Evolutionary conservation across 2,888 invertebrate genomes (phyloP).

Genomic region (Trypoxylon attenuatum): DNA sequence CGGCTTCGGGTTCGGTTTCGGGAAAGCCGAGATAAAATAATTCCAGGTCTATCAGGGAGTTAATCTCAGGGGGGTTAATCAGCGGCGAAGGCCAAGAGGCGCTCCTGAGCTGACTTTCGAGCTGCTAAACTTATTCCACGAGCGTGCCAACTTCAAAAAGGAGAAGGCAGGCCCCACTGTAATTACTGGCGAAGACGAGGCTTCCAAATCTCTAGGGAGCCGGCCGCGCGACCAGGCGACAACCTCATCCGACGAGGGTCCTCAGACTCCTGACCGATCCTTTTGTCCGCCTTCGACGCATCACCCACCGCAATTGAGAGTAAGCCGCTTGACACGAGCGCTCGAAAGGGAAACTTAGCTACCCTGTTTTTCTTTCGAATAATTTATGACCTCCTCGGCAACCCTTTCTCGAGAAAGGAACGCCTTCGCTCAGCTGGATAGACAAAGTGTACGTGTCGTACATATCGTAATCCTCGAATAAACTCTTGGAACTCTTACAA

Average conservation of each 20-base stretch:
- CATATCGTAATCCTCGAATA: too few relatives aligned
- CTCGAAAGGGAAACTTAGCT: constrained; percentile 4
- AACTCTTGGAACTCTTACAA: too few relatives aligned
- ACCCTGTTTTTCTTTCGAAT: constrained; percentile 23
- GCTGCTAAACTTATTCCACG: constrained; percentile 53
- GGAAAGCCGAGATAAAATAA: constrained; percentile 46
- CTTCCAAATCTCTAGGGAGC: constrained; percentile 15
- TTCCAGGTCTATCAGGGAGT: constrained; percentile 46
- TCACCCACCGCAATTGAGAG: constrained; percentile 5
- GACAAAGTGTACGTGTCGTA: too few relatives aligned
- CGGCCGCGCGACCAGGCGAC: constrained; percentile 8
- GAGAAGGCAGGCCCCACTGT: constrained; percentile 28
- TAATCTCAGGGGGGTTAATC: constrained; percentile 55
- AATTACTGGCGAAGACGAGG: constrained; percentile 45
- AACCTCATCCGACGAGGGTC: constrained; percentile 23
- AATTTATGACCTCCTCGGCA: too few relatives aligned
- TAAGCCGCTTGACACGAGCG: not conserved
- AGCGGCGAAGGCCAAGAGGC: constrained; percentile 35
- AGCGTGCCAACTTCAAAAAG: constrained; percentile 54
- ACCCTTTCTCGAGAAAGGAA: too few relatives aligned
- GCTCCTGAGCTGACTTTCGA: constrained; percentile 40
- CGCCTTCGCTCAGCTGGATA: too few relatives aligned
- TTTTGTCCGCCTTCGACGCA: constrained; percentile 19
- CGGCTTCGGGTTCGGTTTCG: constrained; percentile 5
- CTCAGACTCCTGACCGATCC: constrained; percentile 8